Conservation (phyloP, 1,140 invertebrate genomes). For the Parapsyche elsis region DNA sequence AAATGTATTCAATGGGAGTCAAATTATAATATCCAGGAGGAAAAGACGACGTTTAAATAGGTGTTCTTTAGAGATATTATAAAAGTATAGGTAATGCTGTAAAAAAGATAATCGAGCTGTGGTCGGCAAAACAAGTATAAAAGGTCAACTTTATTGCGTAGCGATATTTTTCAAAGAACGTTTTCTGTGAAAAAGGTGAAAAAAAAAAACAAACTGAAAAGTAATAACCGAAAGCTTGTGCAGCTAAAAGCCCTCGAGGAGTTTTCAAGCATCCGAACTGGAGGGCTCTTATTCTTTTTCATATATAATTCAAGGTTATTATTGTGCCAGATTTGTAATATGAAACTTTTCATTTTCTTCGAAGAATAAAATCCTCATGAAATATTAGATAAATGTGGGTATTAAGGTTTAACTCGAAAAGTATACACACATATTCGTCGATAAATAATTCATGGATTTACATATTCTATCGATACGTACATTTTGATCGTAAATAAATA, state of each 20-base stretch:
- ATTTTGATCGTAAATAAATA: not conserved
- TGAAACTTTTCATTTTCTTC: not conserved
- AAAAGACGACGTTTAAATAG: too few species aligned
- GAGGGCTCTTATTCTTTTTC: not conserved
- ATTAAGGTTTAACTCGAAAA: too few species aligned
- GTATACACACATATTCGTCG: not conserved
- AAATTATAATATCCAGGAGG: too few species aligned
- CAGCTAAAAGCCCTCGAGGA: constrained; percentile 29
- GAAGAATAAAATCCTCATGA: not conserved
- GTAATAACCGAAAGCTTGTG: constrained; percentile 28
- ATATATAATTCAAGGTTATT: constrained; percentile 26
- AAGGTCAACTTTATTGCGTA: too few species aligned
- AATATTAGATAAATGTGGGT: too few species aligned
- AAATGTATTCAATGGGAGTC: too few species aligned
- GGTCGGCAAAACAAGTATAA: too few species aligned
- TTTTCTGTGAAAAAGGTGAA: constrained; percentile 81
- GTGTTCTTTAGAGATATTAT: too few species aligned
- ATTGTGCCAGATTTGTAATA: constrained; percentile 28
- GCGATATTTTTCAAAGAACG: too few species aligned
- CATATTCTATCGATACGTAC: not conserved
- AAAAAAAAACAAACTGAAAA: constrained; percentile 56
- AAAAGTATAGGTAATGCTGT: too few species aligned
- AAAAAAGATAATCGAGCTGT: too few species aligned
- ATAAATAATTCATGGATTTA: not conserved
- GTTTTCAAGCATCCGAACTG: constrained; percentile 16